Conservation (phyloP, 2,888 invertebrate species). For the Chymomyza amoena region DNA sequence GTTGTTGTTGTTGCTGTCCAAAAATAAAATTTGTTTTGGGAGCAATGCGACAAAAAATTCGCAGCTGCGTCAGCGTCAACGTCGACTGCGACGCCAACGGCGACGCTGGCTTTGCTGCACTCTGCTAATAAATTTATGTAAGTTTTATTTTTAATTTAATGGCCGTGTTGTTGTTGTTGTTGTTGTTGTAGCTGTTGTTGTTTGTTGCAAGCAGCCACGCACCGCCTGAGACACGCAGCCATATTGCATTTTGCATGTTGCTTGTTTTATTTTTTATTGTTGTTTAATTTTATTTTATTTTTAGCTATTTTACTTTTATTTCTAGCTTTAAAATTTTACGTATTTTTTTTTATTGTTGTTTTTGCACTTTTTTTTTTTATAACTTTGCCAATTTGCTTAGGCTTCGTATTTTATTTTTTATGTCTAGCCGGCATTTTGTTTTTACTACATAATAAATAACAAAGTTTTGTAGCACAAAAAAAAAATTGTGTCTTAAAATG, state of each 20-base stretch:
- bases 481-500: no score
- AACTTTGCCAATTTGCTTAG: no score
- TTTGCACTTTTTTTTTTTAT: no score
- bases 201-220: conserved; percentile 6
- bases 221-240: conserved; percentile 37
- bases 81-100: neutral
- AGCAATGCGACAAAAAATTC: conserved; percentile 56
- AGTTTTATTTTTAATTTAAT: conserved; percentile 66
- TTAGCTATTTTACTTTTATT: conserved; percentile 10
- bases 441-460: no score
- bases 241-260: conserved; percentile 37
- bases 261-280: conserved; percentile 14
- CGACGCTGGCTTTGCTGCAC: conserved; percentile 12
- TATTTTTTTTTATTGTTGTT: neutral
- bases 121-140: conserved; percentile 67
- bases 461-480: no score
- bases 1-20: conserved; percentile 43
- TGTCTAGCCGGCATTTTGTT: no score
- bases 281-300: conserved; percentile 9
- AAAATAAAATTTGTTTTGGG: conserved; percentile 68
- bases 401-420: no score
- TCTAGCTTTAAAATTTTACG: conserved; percentile 1
- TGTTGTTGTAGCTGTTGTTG: conserved; percentile 10
- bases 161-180: conserved; percentile 7
- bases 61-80: neutral